Conservation (phyloP, 1,140 invertebrate genomes). For the Spodoptera frugiperda region DNA sequence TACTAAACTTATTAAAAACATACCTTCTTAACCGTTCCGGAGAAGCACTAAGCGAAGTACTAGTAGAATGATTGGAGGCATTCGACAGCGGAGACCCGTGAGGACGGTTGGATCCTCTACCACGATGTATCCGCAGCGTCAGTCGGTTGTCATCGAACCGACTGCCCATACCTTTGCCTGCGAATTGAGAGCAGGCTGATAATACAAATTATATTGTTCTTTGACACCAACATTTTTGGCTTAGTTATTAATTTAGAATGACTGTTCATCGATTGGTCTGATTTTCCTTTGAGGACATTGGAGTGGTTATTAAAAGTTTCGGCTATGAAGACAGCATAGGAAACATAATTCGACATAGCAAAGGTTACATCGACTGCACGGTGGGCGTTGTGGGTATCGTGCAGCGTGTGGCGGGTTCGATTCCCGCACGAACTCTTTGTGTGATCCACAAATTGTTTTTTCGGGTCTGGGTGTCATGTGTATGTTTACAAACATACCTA, state of each 20-base stretch:
- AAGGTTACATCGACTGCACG: no score
- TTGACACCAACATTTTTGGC: not conserved
- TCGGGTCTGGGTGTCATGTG: no score
- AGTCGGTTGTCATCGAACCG: constrained; percentile 95
- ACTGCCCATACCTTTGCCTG: constrained; percentile 87
- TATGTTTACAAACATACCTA: no score
- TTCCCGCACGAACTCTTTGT: no score
- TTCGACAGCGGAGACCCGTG: constrained; percentile 88
- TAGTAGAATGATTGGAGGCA: constrained; percentile 87
- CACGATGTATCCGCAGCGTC: constrained; percentile 96
- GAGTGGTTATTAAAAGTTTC: no score
- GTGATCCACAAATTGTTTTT: no score
- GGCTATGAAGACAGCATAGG: no score
- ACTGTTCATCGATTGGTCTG: not conserved
- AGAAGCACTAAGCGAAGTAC: constrained; percentile 86
- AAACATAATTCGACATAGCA: no score
- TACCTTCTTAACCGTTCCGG: constrained; percentile 84
- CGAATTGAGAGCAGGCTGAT: constrained; percentile 42
- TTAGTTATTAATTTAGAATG: not conserved
- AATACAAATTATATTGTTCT: constrained; percentile 31
- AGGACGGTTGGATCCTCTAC: constrained; percentile 85
- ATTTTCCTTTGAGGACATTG: not conserved
- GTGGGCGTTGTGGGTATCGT: no score
- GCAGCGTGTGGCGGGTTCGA: no score
- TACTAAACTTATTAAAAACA: not conserved